Percentiles rank a stretch among this genome's conserved stretches.
These are phyloP conservation scores for Hypena proboscidalis DNA, from an alignment of 2,888 invertebrate genomes.

Conservation along the genomic window DNA sequence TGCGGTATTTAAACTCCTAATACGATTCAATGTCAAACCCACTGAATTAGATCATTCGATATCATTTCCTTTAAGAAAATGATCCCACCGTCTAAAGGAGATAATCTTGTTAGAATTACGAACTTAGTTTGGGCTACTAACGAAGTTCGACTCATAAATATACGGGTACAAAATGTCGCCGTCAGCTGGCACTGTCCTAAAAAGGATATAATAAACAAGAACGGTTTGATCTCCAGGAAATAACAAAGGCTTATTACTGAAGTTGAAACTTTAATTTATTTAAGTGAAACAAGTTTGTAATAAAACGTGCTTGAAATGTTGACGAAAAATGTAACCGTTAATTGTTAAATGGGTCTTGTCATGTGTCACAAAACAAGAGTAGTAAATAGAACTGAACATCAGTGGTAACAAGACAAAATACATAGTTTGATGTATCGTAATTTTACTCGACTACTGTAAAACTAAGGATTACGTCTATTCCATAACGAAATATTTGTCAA, in stretches of 20 bases:
- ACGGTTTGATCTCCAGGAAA: slow-evolving; percentile 42
- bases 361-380: too few relatives aligned
- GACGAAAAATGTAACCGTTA: neutral
- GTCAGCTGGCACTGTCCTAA: slow-evolving; percentile 48
- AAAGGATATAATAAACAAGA: slow-evolving; percentile 48
- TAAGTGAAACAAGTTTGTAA: slow-evolving; percentile 12
- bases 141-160: slow-evolving; percentile 52
- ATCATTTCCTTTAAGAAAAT: slow-evolving; percentile 48
- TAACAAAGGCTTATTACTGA: slow-evolving; percentile 42
- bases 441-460: too few relatives aligned
- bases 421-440: too few relatives aligned
- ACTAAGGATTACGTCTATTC: too few relatives aligned
- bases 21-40: slow-evolving; percentile 31
- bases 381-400: too few relatives aligned
- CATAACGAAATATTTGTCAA: too few relatives aligned
- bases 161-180: slow-evolving; percentile 45
- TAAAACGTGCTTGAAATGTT: neutral
- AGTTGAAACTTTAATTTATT: slow-evolving; percentile 25
- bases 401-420: too few relatives aligned
- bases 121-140: slow-evolving; percentile 51
- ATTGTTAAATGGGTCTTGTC: too few relatives aligned
- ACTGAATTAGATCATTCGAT: slow-evolving; percentile 41
- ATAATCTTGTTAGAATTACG: slow-evolving; percentile 50
- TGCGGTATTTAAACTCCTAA: slow-evolving; percentile 8
- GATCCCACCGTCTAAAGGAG: slow-evolving; percentile 37